Conservation (phyloP, 2,888 invertebrate genomes). For the Eucriotettix oculatus region DNA sequence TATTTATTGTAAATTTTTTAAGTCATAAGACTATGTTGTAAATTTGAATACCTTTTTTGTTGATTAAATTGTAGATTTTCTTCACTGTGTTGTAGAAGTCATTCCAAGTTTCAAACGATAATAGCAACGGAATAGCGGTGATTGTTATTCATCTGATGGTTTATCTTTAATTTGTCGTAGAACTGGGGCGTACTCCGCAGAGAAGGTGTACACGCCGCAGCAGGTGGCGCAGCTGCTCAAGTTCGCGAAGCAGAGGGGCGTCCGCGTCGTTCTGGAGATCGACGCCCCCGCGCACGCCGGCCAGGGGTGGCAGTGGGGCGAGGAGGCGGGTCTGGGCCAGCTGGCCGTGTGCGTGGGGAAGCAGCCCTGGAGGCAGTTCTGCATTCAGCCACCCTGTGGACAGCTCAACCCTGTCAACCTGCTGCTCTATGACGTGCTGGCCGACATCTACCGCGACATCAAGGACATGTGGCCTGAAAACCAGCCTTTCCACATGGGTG, state of each 20-base stretch:
- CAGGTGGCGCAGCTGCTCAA: slow-evolving; percentile 47
- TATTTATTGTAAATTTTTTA: no score
- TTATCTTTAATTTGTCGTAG: slow-evolving; percentile 26
- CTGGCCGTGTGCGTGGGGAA: slow-evolving; percentile 66
- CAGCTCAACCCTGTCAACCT: slow-evolving; percentile 66
- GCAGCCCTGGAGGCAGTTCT: slow-evolving; percentile 52
- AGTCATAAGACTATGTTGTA: no score
- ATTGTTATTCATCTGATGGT: no score
- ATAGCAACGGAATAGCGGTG: no score
- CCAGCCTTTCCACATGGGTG: slow-evolving; percentile 60
- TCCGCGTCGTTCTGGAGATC: slow-evolving; percentile 73
- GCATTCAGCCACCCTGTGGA: slow-evolving; percentile 72
- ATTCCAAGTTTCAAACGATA: no score
- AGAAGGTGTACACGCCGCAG: slow-evolving; percentile 46
- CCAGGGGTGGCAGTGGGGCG: slow-evolving; percentile 75
- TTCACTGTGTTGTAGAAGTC: no score
- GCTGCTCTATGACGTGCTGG: slow-evolving; percentile 46
- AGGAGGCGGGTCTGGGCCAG: slow-evolving; percentile 45
- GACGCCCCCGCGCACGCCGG: slow-evolving; percentile 79
- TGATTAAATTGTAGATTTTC: no score
- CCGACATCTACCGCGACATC: slow-evolving; percentile 51
- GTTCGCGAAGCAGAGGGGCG: slow-evolving; percentile 64
- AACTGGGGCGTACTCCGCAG: slow-evolving; percentile 54
- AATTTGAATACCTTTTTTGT: no score
- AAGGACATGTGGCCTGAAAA: slow-evolving; percentile 38